A percentile compares a stretch with the other conserved stretches of the same genome.
Evolutionary conservation across 2,888 invertebrate genomes (phyloP).

Genomic region (Agriopis leucophaearia): DNA sequence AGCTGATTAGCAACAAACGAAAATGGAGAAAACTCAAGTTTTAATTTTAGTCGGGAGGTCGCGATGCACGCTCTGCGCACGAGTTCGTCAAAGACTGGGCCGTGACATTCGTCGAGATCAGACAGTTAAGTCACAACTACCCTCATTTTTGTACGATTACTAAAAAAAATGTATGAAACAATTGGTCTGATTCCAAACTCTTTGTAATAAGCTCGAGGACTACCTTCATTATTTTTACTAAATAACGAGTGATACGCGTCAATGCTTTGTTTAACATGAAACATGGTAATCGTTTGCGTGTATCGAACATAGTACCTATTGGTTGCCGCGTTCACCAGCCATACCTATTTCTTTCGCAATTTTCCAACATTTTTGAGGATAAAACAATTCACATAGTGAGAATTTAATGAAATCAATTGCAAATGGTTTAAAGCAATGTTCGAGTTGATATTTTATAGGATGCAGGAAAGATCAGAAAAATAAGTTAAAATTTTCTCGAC

Average conservation of each 20-base stretch:
- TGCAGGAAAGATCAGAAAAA: too few species aligned
- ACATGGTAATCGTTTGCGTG: background rate
- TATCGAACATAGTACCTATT: too few species aligned
- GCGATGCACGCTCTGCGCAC: constrained; percentile 61
- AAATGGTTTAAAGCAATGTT: background rate
- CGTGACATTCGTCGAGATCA: constrained; percentile 35
- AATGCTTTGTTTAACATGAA: constrained; percentile 17
- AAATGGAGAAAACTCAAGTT: constrained; percentile 48
- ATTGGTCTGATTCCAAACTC: background rate
- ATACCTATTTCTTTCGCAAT: too few species aligned
- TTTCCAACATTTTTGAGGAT: too few species aligned
- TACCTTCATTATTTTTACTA: constrained; percentile 15
- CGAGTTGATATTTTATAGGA: too few species aligned
- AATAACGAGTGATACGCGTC: constrained; percentile 6
- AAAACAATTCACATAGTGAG: too few species aligned
- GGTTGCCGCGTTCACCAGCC: too few species aligned
- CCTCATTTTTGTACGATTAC: constrained; percentile 49
- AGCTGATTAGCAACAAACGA: constrained; percentile 27
- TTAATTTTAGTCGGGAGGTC: constrained; percentile 49
- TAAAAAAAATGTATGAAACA: background rate
- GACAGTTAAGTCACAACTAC: constrained; percentile 52
- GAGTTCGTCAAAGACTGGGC: constrained; percentile 70
- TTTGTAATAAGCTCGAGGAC: background rate
- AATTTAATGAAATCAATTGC: background rate
- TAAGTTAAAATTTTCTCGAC: too few species aligned